Conservation (phyloP, 2,888 invertebrate species). For the Malthinus flaveolus region DNA sequence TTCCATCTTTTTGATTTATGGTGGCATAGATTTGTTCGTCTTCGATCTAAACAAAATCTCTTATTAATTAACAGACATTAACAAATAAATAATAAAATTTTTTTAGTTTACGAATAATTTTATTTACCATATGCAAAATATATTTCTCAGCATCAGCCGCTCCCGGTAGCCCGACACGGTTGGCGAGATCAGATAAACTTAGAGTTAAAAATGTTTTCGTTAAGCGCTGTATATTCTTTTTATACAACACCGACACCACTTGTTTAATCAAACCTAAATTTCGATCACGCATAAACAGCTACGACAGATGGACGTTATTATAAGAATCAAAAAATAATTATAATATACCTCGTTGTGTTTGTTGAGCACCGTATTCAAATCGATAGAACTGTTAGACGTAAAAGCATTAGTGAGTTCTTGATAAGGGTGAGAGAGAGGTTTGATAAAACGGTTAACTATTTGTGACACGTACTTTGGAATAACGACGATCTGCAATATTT, state of each 20-base stretch:
- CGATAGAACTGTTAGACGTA: conserved; percentile 70
- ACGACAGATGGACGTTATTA: conserved; percentile 6
- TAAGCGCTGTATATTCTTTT: conserved; percentile 94
- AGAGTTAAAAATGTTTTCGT: conserved; percentile 93
- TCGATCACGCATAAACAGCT: conserved; percentile 73
- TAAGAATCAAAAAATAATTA: background rate
- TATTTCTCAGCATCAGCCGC: conserved; percentile 91
- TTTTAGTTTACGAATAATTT: no score
- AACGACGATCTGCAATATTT: conserved; percentile 57
- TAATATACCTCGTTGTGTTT: conserved; percentile 72
- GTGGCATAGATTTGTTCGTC: conserved; percentile 96
- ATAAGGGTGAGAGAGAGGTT: conserved; percentile 84
- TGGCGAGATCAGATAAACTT: conserved; percentile 86
- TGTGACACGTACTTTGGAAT: conserved; percentile 92
- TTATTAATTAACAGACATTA: background rate
- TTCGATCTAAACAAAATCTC: conserved; percentile 73
- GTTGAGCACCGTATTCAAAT: conserved; percentile 67
- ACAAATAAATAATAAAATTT: no score
- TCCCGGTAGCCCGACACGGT: conserved; percentile 82
- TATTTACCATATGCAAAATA: conserved; percentile 88
- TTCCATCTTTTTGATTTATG: conserved; percentile 96
- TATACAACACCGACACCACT: conserved; percentile 87
- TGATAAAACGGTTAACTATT: conserved; percentile 83
- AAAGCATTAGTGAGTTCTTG: conserved; percentile 87
- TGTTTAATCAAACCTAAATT: conserved; percentile 81